These are phyloP conservation scores for Acanthis flammea DNA, from an alignment of 2,797 vertebrate genomes.

Conservation along the genomic window DNA sequence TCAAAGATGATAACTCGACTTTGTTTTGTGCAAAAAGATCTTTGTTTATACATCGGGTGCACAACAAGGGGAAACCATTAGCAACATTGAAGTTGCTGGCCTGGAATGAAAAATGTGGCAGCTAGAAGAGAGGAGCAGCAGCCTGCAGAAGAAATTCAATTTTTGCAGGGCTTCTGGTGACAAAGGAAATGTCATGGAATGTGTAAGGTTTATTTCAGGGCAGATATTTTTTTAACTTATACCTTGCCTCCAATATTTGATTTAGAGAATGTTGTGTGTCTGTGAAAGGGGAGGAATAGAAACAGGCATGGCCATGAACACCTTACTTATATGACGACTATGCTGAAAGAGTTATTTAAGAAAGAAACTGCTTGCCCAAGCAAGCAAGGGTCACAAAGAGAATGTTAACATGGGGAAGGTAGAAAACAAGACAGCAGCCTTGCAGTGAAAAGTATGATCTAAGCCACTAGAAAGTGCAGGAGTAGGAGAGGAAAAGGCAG, in stretches of 20 bases:
- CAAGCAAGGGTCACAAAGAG: neutral
- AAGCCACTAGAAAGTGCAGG: neutral
- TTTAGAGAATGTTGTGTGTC: neutral
- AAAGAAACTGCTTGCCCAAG: neutral
- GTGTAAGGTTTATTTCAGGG: neutral
- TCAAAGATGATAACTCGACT: conserved; percentile 51
- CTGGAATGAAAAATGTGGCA: neutral
- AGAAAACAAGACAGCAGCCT: neutral
- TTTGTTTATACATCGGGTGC: neutral
- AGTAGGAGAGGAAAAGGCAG: neutral
- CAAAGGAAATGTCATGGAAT: neutral
- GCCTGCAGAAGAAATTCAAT: neutral
- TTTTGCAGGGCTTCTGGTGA: neutral
- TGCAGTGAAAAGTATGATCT: neutral
- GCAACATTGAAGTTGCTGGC: neutral
- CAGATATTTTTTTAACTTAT: neutral
- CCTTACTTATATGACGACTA: neutral
- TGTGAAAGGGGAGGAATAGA: neutral
- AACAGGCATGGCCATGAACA: neutral
- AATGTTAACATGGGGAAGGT: neutral
- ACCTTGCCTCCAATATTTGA: neutral
- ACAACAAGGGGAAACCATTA: conserved; percentile 15
- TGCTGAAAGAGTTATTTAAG: neutral
- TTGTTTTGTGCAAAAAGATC: conserved; percentile 54
- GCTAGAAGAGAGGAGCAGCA: neutral